A percentile compares a stretch with the other conserved stretches of the same genome.
Evolutionary conservation across 92 coral and sea anemone genomes (phyloP).

Genomic region (Hydrozoanthus gracilis): DNA sequence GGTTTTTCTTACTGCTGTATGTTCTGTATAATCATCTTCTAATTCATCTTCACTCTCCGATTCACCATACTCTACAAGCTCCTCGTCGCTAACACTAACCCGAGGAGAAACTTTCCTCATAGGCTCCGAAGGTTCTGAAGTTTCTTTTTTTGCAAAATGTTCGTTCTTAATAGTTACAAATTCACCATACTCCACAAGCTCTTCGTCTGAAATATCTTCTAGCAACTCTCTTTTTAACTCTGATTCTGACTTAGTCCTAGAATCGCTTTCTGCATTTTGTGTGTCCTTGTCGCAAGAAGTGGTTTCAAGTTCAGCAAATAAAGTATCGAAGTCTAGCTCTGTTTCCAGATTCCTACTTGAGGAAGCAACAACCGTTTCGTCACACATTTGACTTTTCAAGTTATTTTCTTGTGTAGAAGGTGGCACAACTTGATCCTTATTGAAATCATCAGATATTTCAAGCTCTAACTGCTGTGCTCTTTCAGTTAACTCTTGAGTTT

Average conservation of each 20-base stretch:
- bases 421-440: neutral
- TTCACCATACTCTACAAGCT: conserved; percentile 41
- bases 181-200: conserved; percentile 37
- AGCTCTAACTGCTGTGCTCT: conserved; percentile 1
- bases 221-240: conserved; percentile 56
- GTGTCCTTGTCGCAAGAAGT: neutral
- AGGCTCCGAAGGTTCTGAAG: neutral
- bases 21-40: conserved; percentile 22
- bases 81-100: conserved; percentile 41
- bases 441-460: neutral
- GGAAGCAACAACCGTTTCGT: conserved; percentile 15
- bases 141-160: conserved; percentile 7
- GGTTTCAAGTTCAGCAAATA: conserved; percentile 19
- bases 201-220: conserved; percentile 72
- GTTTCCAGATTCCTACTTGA: neutral
- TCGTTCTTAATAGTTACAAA: conserved; percentile 3
- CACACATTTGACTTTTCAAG: neutral
- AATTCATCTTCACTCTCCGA: conserved; percentile 29
- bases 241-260: conserved; percentile 17
- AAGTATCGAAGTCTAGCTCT: conserved; percentile 27
- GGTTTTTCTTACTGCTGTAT: neutral
- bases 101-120: neutral
- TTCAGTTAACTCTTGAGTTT: conserved; percentile 14
- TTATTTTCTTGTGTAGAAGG: neutral
- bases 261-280: neutral